Evolutionary conservation across 2,797 vertebrate species (phyloP).

Genomic region (Anolis apletophallus): DNA sequence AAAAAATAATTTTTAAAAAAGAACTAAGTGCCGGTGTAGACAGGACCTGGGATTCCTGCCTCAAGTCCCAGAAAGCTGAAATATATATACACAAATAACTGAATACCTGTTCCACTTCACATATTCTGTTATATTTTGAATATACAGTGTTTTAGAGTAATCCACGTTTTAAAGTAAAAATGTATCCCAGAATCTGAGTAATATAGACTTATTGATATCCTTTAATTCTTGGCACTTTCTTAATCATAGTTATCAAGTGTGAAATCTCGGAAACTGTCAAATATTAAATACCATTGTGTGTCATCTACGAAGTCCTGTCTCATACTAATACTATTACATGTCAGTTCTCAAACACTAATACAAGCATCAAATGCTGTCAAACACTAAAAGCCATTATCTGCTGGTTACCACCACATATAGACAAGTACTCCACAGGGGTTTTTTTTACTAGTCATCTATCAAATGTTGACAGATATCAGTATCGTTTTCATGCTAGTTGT

Average conservation of each 20-base stretch:
- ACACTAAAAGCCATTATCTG: not conserved
- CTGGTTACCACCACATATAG: not conserved
- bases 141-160: not conserved
- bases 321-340: not conserved
- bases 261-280: not conserved
- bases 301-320: not conserved
- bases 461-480: not conserved
- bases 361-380: not conserved
- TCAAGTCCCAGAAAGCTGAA: not conserved
- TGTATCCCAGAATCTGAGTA: not conserved
- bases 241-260: not conserved
- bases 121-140: not conserved
- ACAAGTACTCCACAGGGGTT: not conserved
- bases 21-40: no score
- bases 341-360: not conserved
- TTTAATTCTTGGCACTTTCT: not conserved
- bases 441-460: not conserved
- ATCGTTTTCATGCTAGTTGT: constrained; percentile 2
- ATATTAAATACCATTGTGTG: constrained; percentile 2
- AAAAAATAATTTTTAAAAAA: no score
- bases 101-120: not conserved
- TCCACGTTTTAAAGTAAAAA: not conserved
- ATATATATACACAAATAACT: not conserved
- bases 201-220: not conserved
- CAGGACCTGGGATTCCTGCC: not conserved